Base-by-base conservation (phyloP, 92 coral and sea anemone species). In the Bergia sp. region DNA sequence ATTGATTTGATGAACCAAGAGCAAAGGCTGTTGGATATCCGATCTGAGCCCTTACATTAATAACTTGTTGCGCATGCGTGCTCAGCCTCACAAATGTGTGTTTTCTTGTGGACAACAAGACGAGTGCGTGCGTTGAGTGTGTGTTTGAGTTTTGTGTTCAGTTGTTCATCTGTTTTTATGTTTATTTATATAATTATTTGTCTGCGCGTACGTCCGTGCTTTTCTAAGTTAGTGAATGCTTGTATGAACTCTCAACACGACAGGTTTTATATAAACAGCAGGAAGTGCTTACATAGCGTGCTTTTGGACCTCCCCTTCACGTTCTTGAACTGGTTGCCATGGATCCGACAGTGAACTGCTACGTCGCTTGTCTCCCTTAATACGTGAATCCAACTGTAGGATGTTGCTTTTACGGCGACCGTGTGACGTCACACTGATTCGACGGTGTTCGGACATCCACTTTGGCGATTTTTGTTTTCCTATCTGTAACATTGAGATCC, bases 361-460 rank as follows among this genome's bases (percentile, higher is more conserved):
- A 12, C 87, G 77, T 16, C 87, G 87, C 61, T 71, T 84, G 36
- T 84, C 87, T 13, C 41, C 43, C 87, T 44, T 67, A 23, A 40
- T 0, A 39, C 77, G 87, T 6, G 67, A 37, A 36, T 84, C 87
- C 2, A 42, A 23, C 23, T 84, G 87, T 23, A 71, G 67, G 15
- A 84, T 69, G 78, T 39, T 84, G 79, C 87, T 84, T 73, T 69
- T 84, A 44, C 87, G 87, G 21, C 87, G 78, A 37, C 78, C 87
- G 87, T 84, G 87, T 16, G 87, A 69, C 45, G 79, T 67, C 23
- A 84, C 78, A 84, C 78, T 84, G 2, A 84, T 57, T 23, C 87
- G 79, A 84, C 87, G 87, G 61, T 69, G 64, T 10, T 84, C 87
- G 7, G 87, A 7, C 77, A 79, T 12, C 38, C 77, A 71, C 64